Evolutionary conservation across 2,888 invertebrate species (phyloP).

Genomic region (Venusia cambrica): DNA sequence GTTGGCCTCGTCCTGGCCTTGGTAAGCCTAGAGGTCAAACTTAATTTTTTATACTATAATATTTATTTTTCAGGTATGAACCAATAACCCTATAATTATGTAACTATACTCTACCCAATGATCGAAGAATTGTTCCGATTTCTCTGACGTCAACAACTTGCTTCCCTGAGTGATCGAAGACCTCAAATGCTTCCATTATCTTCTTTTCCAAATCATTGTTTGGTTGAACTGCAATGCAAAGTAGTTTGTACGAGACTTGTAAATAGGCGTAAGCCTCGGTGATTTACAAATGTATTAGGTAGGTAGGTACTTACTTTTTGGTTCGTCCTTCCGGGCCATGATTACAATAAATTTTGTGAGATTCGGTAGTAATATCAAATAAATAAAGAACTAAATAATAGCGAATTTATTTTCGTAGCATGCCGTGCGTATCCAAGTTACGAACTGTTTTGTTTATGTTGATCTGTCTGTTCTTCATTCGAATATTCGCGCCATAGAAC

Average conservation of each 20-base stretch:
- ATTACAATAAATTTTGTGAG: conserved; percentile 37
- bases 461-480: not conserved
- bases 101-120: conserved; percentile 89
- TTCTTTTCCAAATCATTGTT: conserved; percentile 87
- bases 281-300: no score
- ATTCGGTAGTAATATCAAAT: conserved; percentile 41
- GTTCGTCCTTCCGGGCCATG: conserved; percentile 64
- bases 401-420: conserved; percentile 7
- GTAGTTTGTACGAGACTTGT: conserved; percentile 15
- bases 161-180: conserved; percentile 94
- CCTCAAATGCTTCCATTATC: conserved; percentile 92
- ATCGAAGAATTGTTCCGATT: conserved; percentile 93
- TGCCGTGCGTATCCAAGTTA: conserved; percentile 17
- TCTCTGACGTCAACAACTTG: conserved; percentile 95
- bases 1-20: no score
- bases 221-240: conserved; percentile 72
- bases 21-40: no score
- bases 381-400: conserved; percentile 14
- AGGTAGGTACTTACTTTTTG: conserved; percentile 61
- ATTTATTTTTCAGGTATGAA: no score
- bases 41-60: no score
- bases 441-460: conserved; percentile 9
- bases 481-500: conserved; percentile 9
- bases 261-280: no score
- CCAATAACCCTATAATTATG: no score